Percentiles rank a stretch among this genome's conserved stretches.
These are phyloP conservation scores for Drosophila yakuba DNA, from an alignment of 1,140 invertebrate species.

Conservation along the genomic window DNA sequence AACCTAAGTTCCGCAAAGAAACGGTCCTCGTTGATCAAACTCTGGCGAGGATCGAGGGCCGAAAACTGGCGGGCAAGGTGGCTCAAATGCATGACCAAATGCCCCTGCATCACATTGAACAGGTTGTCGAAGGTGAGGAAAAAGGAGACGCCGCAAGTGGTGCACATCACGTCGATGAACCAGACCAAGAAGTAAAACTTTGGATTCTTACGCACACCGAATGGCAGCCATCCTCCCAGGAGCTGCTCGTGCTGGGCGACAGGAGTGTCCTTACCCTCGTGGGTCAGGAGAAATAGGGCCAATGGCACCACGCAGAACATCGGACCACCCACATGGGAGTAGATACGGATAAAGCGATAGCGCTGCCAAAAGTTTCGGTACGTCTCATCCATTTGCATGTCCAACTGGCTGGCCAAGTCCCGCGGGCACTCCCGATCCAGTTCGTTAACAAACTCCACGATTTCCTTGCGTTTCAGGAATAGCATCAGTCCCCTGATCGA, in stretches of 20 bases:
- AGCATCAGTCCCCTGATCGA: constrained; percentile 42
- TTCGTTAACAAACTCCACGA: constrained; percentile 36
- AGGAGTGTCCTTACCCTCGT: constrained; percentile 7
- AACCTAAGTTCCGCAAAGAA: constrained; percentile 17
- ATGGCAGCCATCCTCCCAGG: constrained; percentile 54
- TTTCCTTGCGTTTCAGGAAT: constrained; percentile 38
- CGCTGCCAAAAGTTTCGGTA: constrained; percentile 18
- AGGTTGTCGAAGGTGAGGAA: constrained; percentile 50
- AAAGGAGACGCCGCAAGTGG: constrained; percentile 26
- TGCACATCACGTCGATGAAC: constrained; percentile 21
- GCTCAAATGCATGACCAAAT: constrained; percentile 50
- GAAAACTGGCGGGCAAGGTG: constrained; percentile 11
- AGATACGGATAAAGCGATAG: constrained; percentile 10
- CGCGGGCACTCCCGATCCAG: constrained; percentile 50
- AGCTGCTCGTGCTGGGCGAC: constrained; percentile 46
- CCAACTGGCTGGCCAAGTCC: constrained; percentile 20
- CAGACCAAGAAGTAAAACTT: constrained; percentile 27
- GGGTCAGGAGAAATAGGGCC: constrained; percentile 22
- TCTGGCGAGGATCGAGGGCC: constrained; percentile 20
- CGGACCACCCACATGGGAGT: background rate
- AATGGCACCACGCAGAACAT: constrained; percentile 21
- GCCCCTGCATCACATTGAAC: constrained; percentile 48
- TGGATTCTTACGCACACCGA: constrained; percentile 26
- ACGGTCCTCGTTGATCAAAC: background rate
- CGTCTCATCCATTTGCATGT: constrained; percentile 8